Base-by-base conservation (phyloP, 2,113 vertebrate species). In the Piliocolobus tephrosceles region DNA sequence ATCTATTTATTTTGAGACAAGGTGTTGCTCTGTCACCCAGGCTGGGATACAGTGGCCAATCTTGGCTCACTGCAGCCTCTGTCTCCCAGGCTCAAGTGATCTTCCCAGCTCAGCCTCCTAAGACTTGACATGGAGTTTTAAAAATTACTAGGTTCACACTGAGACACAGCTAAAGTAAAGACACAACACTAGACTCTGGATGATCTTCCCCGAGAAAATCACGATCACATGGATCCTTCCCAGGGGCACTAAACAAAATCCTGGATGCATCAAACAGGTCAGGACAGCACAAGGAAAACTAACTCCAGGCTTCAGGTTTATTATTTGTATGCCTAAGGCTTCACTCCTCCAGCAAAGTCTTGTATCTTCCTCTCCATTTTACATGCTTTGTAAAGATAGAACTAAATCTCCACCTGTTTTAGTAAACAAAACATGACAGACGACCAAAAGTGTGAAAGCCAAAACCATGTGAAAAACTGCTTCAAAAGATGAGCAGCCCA, bases 391-490 rank as follows among this genome's bases (percentile, higher is more conserved):
- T 92, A 94, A 97, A 96, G 85, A 85, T 1, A 92, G 43, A 97
- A 68, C 43, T 40, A 88, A 97, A 96, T 92, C 93, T 95, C 81
- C 52, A 94, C 78, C 81, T 80, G 79, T 89, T 96, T 72, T 86
- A 93, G 52, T 75, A 80, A 90, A 94, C 68, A 96, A 91, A 96
- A 95, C 43, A 95, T 95, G 93, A 96, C 85, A 96, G 94, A 90
- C 68, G 35, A 73, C 66, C 61, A 27, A 92, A 97, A 89, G 90
- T 47, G 90, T 95, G 94, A 96, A 98, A 96, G 90, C 27, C 82
- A 92, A 97, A 97, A 89, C 82, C 82, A 91, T 92, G 90, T 95
- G 95, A 90, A 97, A 96, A 97, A 95, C 88, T 97, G 90, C 81
- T 95, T 96, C 61, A 88, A 81, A 88, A 97, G 88, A 78, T 83